Evolutionary conservation across 2,797 vertebrate species (phyloP).

Genomic region (Podargus strigoides): DNA sequence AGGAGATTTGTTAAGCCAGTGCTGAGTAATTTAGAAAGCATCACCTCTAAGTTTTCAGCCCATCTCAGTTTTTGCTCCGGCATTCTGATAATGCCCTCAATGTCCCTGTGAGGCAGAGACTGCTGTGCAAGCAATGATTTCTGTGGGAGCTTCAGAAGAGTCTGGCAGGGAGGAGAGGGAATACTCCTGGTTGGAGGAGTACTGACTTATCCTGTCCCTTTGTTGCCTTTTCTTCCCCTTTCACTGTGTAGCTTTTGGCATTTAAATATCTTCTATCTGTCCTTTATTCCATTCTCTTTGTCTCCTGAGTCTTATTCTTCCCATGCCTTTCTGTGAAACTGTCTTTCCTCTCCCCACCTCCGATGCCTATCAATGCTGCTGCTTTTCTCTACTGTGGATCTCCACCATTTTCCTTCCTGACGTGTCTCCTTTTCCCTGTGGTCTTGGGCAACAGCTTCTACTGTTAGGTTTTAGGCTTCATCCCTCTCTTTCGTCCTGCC

Average conservation of each 20-base stretch:
- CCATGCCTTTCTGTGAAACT: background rate
- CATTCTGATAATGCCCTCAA: background rate
- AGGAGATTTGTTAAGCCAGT: background rate
- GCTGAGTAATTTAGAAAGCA: background rate
- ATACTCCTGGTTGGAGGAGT: fast-evolving
- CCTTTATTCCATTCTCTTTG: background rate
- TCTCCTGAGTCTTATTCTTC: background rate
- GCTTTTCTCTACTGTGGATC: background rate
- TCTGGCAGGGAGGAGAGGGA: background rate
- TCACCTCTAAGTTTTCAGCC: background rate
- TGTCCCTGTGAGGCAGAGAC: background rate
- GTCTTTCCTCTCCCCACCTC: background rate
- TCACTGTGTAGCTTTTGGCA: background rate
- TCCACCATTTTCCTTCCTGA: background rate
- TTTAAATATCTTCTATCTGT: background rate
- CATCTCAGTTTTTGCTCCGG: background rate
- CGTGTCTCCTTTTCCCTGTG: background rate
- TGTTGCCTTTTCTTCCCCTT: background rate
- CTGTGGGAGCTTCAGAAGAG: background rate
- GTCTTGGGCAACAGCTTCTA: background rate
- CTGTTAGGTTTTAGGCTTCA: background rate
- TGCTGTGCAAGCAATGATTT: background rate
- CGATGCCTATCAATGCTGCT: background rate
- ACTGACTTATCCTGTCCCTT: background rate
- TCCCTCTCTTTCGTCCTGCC: background rate